Evolutionary conservation across 2,113 vertebrate species (phyloP).

Genomic region (Lepidiolamprologus cunningtoni): DNA sequence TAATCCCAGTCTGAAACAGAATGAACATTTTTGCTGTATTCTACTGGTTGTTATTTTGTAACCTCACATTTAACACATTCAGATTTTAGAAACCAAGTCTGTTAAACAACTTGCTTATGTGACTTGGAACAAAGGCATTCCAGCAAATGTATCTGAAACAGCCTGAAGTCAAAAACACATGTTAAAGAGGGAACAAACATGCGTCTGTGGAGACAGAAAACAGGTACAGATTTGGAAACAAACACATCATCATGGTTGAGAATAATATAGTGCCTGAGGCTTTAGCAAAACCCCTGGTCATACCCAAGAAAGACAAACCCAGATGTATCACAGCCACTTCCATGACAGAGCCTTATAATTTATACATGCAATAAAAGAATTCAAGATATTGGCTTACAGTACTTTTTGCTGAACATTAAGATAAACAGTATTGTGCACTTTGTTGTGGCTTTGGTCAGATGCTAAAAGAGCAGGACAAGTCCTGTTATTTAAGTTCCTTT

Average conservation of each 20-base stretch:
- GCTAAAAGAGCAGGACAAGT: not conserved
- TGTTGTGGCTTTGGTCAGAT: not conserved
- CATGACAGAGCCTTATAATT: conserved; percentile 12
- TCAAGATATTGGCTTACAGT: not conserved
- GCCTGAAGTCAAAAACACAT: not conserved
- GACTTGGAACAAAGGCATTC: not conserved
- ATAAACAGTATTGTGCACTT: not conserved
- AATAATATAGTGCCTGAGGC: not conserved
- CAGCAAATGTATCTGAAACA: not conserved
- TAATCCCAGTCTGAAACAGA: not conserved
- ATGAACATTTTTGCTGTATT: not conserved
- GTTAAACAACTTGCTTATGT: not conserved
- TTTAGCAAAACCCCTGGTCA: conserved; percentile 35
- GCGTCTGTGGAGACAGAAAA: conserved; percentile 5
- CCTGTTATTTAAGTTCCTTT: not conserved
- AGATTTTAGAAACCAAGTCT: not conserved
- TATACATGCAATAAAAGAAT: not conserved
- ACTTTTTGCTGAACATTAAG: not conserved
- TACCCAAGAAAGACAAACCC: not conserved
- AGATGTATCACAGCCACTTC: not conserved
- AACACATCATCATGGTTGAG: conserved; percentile 27
- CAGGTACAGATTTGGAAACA: conserved; percentile 30
- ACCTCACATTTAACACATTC: not conserved
- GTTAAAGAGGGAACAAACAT: not conserved
- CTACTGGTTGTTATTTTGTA: not conserved